Evolutionary conservation across 2,113 vertebrate species (phyloP).

Genomic region (Paralichthys olivaceus): DNA sequence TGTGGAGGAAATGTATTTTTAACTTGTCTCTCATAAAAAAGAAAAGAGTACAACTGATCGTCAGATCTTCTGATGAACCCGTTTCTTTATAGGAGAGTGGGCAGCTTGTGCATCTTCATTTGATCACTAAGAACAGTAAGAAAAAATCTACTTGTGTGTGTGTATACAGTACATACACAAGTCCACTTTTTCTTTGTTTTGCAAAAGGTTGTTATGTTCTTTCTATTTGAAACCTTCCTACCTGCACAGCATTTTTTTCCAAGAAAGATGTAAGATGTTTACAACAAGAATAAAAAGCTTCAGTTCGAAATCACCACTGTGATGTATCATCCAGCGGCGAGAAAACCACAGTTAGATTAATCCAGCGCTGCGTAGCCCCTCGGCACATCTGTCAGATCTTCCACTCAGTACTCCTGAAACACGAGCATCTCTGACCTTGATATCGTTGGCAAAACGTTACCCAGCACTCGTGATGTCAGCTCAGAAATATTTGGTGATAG

Average conservation of each 20-base stretch:
- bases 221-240: neutral
- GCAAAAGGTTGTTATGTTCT: neutral
- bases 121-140: neutral
- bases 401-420: neutral
- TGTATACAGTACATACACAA: neutral
- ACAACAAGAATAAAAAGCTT: constrained; percentile 2
- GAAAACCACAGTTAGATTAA: neutral
- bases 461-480: constrained; percentile 30
- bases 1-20: constrained; percentile 19
- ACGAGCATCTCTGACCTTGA: constrained; percentile 33
- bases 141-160: neutral
- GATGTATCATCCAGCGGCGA: constrained; percentile 8
- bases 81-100: neutral
- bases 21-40: constrained; percentile 20
- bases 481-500: constrained; percentile 15
- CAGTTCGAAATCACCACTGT: neutral
- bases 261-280: neutral
- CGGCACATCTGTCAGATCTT: constrained; percentile 11
- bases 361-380: neutral
- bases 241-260: neutral
- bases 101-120: neutral
- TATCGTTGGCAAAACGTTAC: constrained; percentile 2
- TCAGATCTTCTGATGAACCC: constrained; percentile 10
- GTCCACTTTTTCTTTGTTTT: neutral
- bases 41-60: neutral